Evolutionary conservation across 2,888 invertebrate species (phyloP).

Genomic region (Agapostemon virescens): DNA sequence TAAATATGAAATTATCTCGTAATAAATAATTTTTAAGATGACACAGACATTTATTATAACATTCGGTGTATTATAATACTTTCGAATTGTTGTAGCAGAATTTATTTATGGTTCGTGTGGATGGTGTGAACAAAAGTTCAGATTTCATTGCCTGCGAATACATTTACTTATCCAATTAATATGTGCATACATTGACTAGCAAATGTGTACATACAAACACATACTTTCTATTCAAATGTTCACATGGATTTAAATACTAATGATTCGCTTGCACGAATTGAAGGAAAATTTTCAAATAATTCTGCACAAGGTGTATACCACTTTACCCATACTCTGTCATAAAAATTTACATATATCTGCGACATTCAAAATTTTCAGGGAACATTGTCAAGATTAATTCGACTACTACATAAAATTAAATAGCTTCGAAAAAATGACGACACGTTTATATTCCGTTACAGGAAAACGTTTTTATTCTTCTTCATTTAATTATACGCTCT

Average conservation of each 20-base stretch:
- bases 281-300: neutral
- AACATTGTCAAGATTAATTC: neutral
- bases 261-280: neutral
- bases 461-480: neutral
- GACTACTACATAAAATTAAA: neutral
- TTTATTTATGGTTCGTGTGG: neutral
- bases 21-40: neutral
- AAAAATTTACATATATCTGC: neutral
- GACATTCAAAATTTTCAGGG: neutral
- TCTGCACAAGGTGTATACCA: neutral
- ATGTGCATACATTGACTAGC: slow-evolving; percentile 1
- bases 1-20: neutral
- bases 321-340: neutral
- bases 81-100: neutral
- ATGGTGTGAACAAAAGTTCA: neutral
- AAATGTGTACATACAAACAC: neutral
- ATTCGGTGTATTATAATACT: neutral
- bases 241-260: neutral
- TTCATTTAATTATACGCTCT: neutral
- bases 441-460: neutral
- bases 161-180: neutral
- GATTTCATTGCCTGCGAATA: neutral
- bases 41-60: neutral
- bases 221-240: neutral
- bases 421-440: too few species aligned